Percentiles rank a stretch among this genome's conserved stretches.
These are phyloP conservation scores for Drosophila pandora DNA, from an alignment of 1,140 invertebrate species.

Conservation along the genomic window DNA sequence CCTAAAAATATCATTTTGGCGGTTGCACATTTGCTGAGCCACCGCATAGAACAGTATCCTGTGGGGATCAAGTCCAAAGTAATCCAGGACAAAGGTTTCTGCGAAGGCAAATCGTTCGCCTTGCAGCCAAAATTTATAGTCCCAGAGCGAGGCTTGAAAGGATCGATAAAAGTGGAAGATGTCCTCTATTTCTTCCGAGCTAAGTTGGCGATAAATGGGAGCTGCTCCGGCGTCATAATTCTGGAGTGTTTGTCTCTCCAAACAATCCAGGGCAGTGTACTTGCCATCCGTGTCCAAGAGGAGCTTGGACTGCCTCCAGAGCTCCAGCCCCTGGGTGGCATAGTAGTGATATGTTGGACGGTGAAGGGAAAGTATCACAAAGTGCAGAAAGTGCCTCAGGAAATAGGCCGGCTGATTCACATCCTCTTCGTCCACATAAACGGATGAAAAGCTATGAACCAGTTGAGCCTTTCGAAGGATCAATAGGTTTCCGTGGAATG, in stretches of 20 bases:
- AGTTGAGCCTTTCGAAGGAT: slow-evolving; percentile 44
- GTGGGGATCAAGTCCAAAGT: slow-evolving; percentile 58
- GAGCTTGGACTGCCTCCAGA: slow-evolving; percentile 61
- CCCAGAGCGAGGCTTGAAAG: slow-evolving; percentile 49
- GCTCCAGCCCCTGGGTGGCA: slow-evolving; percentile 68
- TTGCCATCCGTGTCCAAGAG: slow-evolving; percentile 69
- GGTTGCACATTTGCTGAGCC: slow-evolving; percentile 67
- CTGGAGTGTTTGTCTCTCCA: slow-evolving; percentile 55
- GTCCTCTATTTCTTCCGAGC: slow-evolving; percentile 45
- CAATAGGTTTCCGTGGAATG: slow-evolving; percentile 65
- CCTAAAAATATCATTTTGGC: slow-evolving; percentile 52
- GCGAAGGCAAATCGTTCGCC: slow-evolving; percentile 76
- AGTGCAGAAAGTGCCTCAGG: slow-evolving; percentile 69
- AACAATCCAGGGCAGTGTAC: slow-evolving; percentile 69
- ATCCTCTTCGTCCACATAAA: slow-evolving; percentile 64
- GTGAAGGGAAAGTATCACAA: slow-evolving; percentile 57
- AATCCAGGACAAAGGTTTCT: slow-evolving; percentile 69
- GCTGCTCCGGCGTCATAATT: slow-evolving; percentile 30
- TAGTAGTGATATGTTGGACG: slow-evolving; percentile 78
- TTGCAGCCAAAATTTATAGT: slow-evolving; percentile 73
- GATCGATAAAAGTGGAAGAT: slow-evolving; percentile 70
- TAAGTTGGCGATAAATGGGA: slow-evolving; percentile 46
- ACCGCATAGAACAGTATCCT: slow-evolving; percentile 75
- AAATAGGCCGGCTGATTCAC: slow-evolving; percentile 71
- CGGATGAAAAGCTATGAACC: slow-evolving; percentile 47